Evolutionary conservation across 1,140 invertebrate species (phyloP), one percentile per base, ranked within the genome.

Genomic region (Drosophila kepulauana): DNA sequence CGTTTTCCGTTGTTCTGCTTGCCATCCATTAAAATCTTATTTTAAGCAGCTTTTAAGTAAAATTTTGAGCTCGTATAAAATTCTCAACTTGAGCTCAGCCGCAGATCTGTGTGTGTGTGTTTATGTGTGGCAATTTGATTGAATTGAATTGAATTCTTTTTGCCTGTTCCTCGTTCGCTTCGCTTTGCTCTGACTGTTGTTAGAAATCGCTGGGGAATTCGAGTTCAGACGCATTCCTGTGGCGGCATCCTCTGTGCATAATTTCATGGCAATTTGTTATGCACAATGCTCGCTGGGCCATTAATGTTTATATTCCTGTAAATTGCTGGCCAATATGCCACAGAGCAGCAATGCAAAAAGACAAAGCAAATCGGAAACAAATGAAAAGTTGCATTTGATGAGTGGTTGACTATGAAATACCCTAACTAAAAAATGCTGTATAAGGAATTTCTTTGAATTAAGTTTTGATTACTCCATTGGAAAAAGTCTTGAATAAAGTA

Each of bases 11-110:
- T 43, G 33, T 43, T 54, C 30, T 46, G 1, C 66, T 52, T 54
- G 61, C 28, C 33, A 48, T 10, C 30, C 33, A 38, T 35, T 66
- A 51, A 64, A 66, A 62, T 79, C 70, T 68, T 75, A 61, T 86
- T 79, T 70, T 73, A 87, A 87, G 71, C 69, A 28, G 79, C 71
- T 87, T 86, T 78, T 65, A 20, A 56, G 6, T 30, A 30, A 61
- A 25, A 54, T 62, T 54, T 56, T 11, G 30, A 68, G 57, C 65
- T 25, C 43, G 68, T 41, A 58, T 73, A 58, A 15, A 65, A 58
- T 63, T 54, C 35, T 35, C 30, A 49, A 49, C 54, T 59, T 59
- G 46, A 33, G 15, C n/a, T 41, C 30, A 56, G 6, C 30, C 8
- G 28, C 11, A 43, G 1, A 20, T 6, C 1, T 71, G 28, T 35